These are phyloP conservation scores for Eudasyphora cyanicolor DNA, from an alignment of 2,888 invertebrate species.

Conservation along the genomic window DNA sequence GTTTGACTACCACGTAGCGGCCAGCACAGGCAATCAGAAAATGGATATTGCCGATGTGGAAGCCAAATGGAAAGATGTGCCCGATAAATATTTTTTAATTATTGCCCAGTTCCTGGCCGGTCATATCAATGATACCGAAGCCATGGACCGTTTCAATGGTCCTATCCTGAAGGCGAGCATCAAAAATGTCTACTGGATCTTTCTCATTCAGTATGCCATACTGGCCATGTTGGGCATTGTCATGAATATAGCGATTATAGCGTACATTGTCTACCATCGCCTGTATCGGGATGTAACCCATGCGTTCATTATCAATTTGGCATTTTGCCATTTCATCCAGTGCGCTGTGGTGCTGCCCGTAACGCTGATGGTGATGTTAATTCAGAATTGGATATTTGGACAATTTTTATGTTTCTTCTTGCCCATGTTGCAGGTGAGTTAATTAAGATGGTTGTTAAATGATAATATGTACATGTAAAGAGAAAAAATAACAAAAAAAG, in stretches of 20 bases:
- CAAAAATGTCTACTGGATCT: conserved; percentile 82
- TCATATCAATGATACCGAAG: conserved; percentile 75
- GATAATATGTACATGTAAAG: background rate
- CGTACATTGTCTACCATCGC: conserved; percentile 79
- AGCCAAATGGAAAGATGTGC: conserved; percentile 74
- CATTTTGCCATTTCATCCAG: conserved; percentile 85
- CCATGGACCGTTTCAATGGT: conserved; percentile 81
- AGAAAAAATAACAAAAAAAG: too few species aligned
- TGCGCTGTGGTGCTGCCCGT: conserved; percentile 86
- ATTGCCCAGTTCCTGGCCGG: conserved; percentile 76
- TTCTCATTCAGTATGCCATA: conserved; percentile 83
- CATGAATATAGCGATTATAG: conserved; percentile 83
- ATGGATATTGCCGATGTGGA: conserved; percentile 66
- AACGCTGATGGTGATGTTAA: conserved; percentile 84
- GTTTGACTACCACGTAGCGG: conserved; percentile 67
- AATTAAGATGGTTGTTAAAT: conserved; percentile 8
- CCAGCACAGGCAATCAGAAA: conserved; percentile 69
- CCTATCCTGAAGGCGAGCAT: conserved; percentile 83
- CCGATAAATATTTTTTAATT: conserved; percentile 76
- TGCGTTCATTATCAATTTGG: conserved; percentile 85
- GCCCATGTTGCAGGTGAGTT: conserved; percentile 86
- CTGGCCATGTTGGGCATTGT: conserved; percentile 82
- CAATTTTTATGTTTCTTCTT: conserved; percentile 86
- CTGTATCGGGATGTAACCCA: conserved; percentile 84
- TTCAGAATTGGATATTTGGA: conserved; percentile 88